These are phyloP conservation scores for Synergus gifuensis DNA, from an alignment of 2,888 invertebrate genomes.

Conservation along the genomic window DNA sequence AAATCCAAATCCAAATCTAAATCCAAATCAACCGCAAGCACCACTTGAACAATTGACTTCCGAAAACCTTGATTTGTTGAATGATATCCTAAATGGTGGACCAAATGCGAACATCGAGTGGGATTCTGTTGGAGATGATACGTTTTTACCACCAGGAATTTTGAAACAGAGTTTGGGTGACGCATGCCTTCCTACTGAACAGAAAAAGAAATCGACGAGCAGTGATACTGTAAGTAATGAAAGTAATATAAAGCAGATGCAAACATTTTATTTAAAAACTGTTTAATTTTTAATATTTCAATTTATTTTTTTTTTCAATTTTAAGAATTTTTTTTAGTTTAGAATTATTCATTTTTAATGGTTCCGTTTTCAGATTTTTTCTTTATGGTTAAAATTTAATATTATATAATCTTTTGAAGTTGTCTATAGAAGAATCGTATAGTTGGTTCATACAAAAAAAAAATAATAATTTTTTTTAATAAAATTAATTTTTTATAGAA, in stretches of 20 bases:
- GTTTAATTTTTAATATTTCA: too few species aligned
- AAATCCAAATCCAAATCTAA: constrained; percentile 10
- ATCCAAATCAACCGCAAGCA: constrained; percentile 19
- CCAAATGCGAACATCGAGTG: constrained; percentile 61
- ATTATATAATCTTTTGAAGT: too few species aligned
- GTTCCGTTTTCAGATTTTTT: too few species aligned
- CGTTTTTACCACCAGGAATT: constrained; percentile 72
- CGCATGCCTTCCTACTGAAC: constrained; percentile 49
- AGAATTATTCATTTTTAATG: too few species aligned
- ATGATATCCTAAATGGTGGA: constrained; percentile 67
- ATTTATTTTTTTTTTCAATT: too few species aligned
- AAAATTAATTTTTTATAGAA: constrained; percentile 56
- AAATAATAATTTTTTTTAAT: constrained; percentile 12
- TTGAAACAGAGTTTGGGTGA: constrained; percentile 74
- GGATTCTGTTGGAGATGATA: constrained; percentile 68
- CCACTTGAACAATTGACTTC: constrained; percentile 67
- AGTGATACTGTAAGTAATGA: constrained; percentile 60
- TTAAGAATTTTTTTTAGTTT: too few species aligned
- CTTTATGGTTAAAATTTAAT: too few species aligned
- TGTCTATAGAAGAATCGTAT: too few species aligned
- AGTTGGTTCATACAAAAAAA: not conserved
- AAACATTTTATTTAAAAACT: too few species aligned
- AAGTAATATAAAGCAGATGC: not conserved
- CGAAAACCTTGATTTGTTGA: constrained; percentile 69
- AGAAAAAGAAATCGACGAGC: constrained; percentile 43